A percentile compares a stretch with the other conserved stretches of the same genome.
phyloP scores from a whole-genome alignment of 2,113 vertebrate species.

The Hydrochoerus hydrochaeris region DNA sequence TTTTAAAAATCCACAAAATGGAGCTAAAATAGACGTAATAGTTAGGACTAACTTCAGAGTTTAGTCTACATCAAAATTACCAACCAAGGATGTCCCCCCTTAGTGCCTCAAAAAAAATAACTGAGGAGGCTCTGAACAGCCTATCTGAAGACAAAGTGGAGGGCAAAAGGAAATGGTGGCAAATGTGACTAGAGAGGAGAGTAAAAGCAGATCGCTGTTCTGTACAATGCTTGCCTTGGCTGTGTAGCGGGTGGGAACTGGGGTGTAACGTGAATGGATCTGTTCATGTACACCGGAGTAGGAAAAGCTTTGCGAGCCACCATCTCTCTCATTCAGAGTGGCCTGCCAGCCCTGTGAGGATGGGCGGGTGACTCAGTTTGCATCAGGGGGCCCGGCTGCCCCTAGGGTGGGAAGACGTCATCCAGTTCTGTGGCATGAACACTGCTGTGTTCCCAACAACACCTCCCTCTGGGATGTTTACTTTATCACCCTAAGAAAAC shows the following conservation, averaged over 20 bases:
- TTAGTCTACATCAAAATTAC: neutral
- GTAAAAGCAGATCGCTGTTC: neutral
- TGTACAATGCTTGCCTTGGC: neutral
- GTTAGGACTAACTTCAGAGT: neutral
- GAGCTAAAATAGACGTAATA: neutral
- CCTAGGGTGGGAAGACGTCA: neutral
- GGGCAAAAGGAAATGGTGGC: neutral
- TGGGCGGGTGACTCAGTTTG: accelerated
- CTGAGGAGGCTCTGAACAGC: neutral
- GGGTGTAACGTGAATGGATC: neutral
- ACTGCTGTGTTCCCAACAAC: neutral
- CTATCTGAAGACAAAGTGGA: neutral
- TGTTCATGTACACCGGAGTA: too few species aligned
- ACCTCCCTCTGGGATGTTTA: neutral
- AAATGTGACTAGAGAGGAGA: neutral
- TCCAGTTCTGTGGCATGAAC: neutral
- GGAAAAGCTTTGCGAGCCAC: neutral
- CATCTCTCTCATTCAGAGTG: neutral
- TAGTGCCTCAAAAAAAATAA: neutral
- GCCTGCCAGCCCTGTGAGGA: neutral
- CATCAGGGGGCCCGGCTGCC: accelerated
- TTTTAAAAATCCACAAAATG: neutral
- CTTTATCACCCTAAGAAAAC: neutral
- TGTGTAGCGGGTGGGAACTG: neutral
- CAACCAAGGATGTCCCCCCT: neutral